Evolutionary conservation across 2,888 invertebrate genomes (phyloP), one percentile per base, ranked within the genome.

Genomic region (Eilema griseolum): DNA sequence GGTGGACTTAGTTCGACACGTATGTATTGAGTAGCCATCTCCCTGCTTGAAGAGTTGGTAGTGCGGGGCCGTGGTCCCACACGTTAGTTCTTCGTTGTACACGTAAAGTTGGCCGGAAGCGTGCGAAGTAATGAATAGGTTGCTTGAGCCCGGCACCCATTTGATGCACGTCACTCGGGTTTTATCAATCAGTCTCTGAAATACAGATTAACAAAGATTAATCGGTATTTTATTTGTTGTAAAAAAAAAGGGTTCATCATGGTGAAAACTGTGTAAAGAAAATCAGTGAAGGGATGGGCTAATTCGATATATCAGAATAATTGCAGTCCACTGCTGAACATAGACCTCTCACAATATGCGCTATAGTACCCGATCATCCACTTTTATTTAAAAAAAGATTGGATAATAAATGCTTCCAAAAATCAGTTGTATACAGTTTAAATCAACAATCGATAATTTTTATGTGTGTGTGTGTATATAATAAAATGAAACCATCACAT

Each of bases 41-140:
- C 99, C 99, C 85, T 98, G 97, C 92, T 99, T 99, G 92, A 99
- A 98, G 52, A 98, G 97, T 92, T 99, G 99, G 95, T 99, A 99
- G 89, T 98, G 97, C 2, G 99, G 99, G 68, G 98, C 96, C 24
- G 98, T 97, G 24, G 98, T 97, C 12, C 98, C 98, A 92, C 99
- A 99, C 12, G 97, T 97, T 80, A 99, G 95, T 93, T 99, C 99
- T 94, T 99, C 99, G 93, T 99, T 99, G 95, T 99, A 99, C 69
- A 99, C 97, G 95, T 99, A 99, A 86, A 99, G 96, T 90, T 99
- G 98, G 26, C 99, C 99, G 72, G 99, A 99, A 76, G 98, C 97
- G 93, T 99, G 99, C 66, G 99, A 98, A 72, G 98, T 98, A 84
- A 99, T 96, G 93, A 99, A 99, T 84, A 99, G 96, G 89, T 98